Evolutionary conservation across 2,797 vertebrate genomes (phyloP).

Genomic region (Buphagus erythrorhynchus): DNA sequence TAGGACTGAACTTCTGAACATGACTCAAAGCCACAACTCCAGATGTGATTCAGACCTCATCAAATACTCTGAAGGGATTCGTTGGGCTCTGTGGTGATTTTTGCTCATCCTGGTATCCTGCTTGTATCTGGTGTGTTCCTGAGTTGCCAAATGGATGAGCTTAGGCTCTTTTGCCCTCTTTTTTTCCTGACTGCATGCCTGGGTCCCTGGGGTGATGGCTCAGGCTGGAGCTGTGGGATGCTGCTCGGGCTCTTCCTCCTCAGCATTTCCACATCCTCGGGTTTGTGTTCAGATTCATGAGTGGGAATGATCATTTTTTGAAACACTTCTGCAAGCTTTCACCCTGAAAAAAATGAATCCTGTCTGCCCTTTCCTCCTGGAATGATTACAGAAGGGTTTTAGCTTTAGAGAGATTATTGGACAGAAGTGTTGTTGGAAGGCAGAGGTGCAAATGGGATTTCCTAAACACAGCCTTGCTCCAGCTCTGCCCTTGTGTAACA

Average conservation of each 20-base stretch:
- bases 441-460: neutral
- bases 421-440: neutral
- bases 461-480: neutral
- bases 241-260: neutral
- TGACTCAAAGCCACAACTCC: neutral
- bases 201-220: neutral
- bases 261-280: neutral
- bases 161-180: neutral
- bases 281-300: neutral
- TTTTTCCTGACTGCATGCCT: neutral
- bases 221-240: neutral
- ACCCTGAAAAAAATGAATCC: neutral
- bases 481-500: neutral
- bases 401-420: neutral
- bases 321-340: neutral
- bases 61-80: accelerated
- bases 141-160: neutral
- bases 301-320: accelerated
- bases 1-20: neutral
- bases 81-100: neutral
- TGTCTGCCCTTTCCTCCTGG: neutral
- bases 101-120: neutral
- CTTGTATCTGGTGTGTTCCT: neutral
- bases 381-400: neutral
- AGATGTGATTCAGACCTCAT: neutral